These are phyloP conservation scores for Marasmarcha lunaedactyla DNA, from an alignment of 2,888 invertebrate genomes.

Conservation along the genomic window DNA sequence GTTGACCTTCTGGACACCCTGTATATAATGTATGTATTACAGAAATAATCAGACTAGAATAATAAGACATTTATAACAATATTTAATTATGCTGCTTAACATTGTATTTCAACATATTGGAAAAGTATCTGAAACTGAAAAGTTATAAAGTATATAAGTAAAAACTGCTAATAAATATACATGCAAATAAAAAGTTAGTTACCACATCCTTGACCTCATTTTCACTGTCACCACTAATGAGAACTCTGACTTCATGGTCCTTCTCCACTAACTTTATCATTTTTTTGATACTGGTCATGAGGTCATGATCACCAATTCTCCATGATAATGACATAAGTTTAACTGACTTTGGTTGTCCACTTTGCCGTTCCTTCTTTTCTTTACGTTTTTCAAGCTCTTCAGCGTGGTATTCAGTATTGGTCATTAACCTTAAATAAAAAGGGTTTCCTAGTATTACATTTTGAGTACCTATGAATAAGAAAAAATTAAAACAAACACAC, in stretches of 20 bases:
- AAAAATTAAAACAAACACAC: not conserved
- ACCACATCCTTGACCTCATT: not conserved
- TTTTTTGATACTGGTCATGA: slow-evolving; percentile 73
- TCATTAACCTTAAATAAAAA: slow-evolving; percentile 62
- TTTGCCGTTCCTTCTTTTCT: slow-evolving; percentile 53
- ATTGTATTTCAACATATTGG: too few species aligned
- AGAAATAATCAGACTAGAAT: too few species aligned
- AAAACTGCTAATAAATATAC: too few species aligned
- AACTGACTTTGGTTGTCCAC: slow-evolving; percentile 64
- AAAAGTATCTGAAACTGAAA: too few species aligned
- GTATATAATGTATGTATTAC: too few species aligned
- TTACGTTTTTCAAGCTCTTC: slow-evolving; percentile 70
- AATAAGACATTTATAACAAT: too few species aligned
- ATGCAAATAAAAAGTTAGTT: too few species aligned
- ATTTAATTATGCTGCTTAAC: too few species aligned
- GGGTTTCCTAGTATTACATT: too few species aligned
- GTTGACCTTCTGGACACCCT: too few species aligned
- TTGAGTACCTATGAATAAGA: too few species aligned
- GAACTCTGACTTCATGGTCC: slow-evolving; percentile 72
- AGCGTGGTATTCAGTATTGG: slow-evolving; percentile 73
- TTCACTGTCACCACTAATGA: slow-evolving; percentile 58
- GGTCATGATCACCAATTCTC: slow-evolving; percentile 75
- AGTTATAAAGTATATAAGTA: too few species aligned
- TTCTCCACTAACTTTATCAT: slow-evolving; percentile 76
- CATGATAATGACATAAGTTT: slow-evolving; percentile 74